Base-by-base conservation (phyloP, 2,888 invertebrate species). In the Platycnemis pennipes region DNA sequence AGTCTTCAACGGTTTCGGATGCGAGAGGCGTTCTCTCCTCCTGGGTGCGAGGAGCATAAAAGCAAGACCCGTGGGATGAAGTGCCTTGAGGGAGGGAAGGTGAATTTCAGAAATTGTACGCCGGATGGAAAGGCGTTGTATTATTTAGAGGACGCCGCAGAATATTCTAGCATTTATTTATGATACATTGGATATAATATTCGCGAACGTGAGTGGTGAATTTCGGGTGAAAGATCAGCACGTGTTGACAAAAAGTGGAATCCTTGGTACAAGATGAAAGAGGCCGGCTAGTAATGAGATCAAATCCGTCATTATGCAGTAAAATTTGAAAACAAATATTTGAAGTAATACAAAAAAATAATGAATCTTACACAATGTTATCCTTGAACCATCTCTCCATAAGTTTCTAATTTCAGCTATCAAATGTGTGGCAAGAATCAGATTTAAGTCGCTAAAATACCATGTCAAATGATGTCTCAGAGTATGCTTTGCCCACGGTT, bases 1-100 rank as follows among this genome's bases (percentile, higher is more conserved):
- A 91, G 56, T 91, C 91, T 91, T 91, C 91, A 91, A 91, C 91
- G 63, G 91, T 91, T 91, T 63, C 63, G 91, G 91, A 91, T 91
- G 91, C 63, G 37, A 63, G 31, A 37, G 53, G 91, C 91, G 63
- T 91, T 46, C n/a, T 63, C 37, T 91, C 91, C 69, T 91, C 63
- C 63, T 56, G 91, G 56, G 91, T 91, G 91, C 53, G 91, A 69
- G 91, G 91, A 63, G 63, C 91, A 91, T 91, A 91, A 91, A 91
- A 91, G 63, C 26, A n/a, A 69, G 91, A 63, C 44, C 44, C 63
- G 44, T 45, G 87, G 87, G 46, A 87, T 87, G 87, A 87, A 87
- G 87, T 87, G 87, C 87, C 87, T 87, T 44, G 77, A 77, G 77
- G 63, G 91, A 63, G n/a, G n/a, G 63, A 91, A 44, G 91, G 63